Conservation (phyloP, 1,140 invertebrate species). For the Antheraea mylitta region DNA sequence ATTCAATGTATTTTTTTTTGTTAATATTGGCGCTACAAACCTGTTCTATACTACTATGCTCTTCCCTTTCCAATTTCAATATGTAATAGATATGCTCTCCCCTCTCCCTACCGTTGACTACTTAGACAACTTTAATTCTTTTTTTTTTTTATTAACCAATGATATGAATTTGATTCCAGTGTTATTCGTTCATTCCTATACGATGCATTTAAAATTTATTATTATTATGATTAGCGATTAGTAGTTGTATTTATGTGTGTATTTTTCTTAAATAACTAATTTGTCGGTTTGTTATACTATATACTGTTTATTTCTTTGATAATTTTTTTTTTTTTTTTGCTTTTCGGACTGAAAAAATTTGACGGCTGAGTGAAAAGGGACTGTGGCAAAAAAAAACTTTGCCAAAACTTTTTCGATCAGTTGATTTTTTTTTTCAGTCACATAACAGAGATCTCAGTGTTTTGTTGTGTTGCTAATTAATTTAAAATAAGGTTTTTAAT, state of each 20-base stretch:
- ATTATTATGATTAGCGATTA: not conserved
- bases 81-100: too few relatives aligned
- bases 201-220: conserved; percentile 36
- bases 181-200: conserved; percentile 36
- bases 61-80: too few relatives aligned
- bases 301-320: too few relatives aligned
- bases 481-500: conserved; percentile 13
- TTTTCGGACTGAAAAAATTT: not conserved
- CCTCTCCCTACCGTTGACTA: too few relatives aligned
- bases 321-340: conserved; percentile 5
- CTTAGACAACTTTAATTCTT: too few relatives aligned
- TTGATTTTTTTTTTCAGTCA: too few relatives aligned
- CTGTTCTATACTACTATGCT: too few relatives aligned
- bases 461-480: conserved; percentile 31
- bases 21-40: too few relatives aligned
- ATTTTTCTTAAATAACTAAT: conserved; percentile 19
- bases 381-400: not conserved
- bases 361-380: not conserved
- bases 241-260: conserved; percentile 4
- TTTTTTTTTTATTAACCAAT: not conserved
- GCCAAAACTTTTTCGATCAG: too few relatives aligned
- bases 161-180: conserved; percentile 24
- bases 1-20: too few relatives aligned
- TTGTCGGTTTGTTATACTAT: conserved; percentile 20
- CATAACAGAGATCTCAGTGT: conserved; percentile 34